Percentiles rank a stretch among this genome's conserved stretches.
Evolutionary conservation across 2,797 vertebrate genomes (phyloP).

Genomic region (Bovichtus variegatus): DNA sequence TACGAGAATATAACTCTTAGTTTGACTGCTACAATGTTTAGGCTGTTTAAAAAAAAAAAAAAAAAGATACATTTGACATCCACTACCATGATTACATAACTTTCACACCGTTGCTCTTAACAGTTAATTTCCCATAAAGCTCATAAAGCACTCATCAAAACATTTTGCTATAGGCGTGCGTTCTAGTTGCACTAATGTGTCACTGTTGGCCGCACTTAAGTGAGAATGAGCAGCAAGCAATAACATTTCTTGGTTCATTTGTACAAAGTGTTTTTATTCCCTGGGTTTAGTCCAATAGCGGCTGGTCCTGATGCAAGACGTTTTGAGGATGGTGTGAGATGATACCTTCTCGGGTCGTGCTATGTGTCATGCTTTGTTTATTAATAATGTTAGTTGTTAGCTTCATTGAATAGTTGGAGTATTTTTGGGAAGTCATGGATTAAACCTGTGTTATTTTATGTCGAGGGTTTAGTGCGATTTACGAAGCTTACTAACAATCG

Average conservation of each 20-base stretch:
- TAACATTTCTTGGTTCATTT: slow-evolving; percentile 30
- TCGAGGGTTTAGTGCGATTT: not conserved
- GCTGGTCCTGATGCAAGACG: slow-evolving; percentile 13
- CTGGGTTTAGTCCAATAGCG: slow-evolving; percentile 11
- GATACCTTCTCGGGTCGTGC: not conserved
- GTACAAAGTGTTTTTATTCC: slow-evolving; percentile 49
- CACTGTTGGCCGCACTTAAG: slow-evolving; percentile 47
- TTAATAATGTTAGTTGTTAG: not conserved
- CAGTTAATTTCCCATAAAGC: slow-evolving; percentile 56
- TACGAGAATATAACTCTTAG: no score
- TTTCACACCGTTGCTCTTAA: slow-evolving; percentile 41
- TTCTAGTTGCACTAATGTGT: slow-evolving; percentile 41
- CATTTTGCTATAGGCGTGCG: slow-evolving; percentile 38
- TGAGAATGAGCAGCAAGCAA: slow-evolving; percentile 32
- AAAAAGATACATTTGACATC: slow-evolving; percentile 27
- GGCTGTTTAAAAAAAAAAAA: no score
- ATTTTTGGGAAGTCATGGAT: not conserved
- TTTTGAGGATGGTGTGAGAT: slow-evolving; percentile 1
- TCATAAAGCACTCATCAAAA: slow-evolving; percentile 57
- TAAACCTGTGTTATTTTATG: not conserved
- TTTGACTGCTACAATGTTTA: no score
- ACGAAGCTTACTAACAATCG: not conserved
- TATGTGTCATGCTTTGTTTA: no score
- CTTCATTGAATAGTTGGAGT: not conserved
- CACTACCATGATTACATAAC: slow-evolving; percentile 48